These are phyloP conservation scores for Aphelinus atriplicis DNA, from an alignment of 1,140 invertebrate genomes.

Conservation along the genomic window DNA sequence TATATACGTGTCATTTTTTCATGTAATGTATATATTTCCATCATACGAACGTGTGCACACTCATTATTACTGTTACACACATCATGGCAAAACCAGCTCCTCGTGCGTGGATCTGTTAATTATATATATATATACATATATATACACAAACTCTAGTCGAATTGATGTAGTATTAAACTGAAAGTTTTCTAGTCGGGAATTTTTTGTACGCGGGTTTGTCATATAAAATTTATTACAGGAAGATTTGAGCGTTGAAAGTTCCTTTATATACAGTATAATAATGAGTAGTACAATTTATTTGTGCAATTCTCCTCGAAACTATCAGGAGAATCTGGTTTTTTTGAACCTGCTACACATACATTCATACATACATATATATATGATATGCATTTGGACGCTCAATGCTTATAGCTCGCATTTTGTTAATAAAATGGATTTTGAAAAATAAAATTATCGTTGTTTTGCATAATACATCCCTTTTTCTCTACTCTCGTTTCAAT, in stretches of 20 bases:
- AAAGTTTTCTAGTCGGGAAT: not conserved
- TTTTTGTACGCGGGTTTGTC: not conserved
- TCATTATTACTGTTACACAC: slow-evolving; percentile 6
- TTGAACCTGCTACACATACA: slow-evolving; percentile 17
- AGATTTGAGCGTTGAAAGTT: not conserved
- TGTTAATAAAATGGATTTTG: slow-evolving; percentile 40
- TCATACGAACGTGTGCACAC: slow-evolving; percentile 16
- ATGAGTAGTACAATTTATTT: not conserved
- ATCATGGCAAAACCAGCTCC: slow-evolving; percentile 34
- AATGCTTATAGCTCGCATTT: slow-evolving; percentile 38
- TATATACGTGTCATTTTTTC: not conserved
- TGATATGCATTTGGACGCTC: slow-evolving; percentile 18
- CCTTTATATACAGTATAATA: slow-evolving; percentile 1
- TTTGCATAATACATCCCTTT: slow-evolving; percentile 34
- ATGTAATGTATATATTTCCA: slow-evolving; percentile 11
- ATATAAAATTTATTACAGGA: not conserved
- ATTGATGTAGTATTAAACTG: slow-evolving; percentile 7
- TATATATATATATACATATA: not conserved
- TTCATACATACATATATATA: too few relatives aligned
- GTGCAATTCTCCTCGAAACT: not conserved
- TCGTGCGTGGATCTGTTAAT: slow-evolving; percentile 31
- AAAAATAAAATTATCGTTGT: slow-evolving; percentile 36
- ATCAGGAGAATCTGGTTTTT: slow-evolving; percentile 38
- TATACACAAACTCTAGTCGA: not conserved
- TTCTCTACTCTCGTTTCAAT: slow-evolving; percentile 29